Evolutionary conservation across 1,140 invertebrate species (phyloP).

Genomic region (Drosophila watanabei): DNA sequence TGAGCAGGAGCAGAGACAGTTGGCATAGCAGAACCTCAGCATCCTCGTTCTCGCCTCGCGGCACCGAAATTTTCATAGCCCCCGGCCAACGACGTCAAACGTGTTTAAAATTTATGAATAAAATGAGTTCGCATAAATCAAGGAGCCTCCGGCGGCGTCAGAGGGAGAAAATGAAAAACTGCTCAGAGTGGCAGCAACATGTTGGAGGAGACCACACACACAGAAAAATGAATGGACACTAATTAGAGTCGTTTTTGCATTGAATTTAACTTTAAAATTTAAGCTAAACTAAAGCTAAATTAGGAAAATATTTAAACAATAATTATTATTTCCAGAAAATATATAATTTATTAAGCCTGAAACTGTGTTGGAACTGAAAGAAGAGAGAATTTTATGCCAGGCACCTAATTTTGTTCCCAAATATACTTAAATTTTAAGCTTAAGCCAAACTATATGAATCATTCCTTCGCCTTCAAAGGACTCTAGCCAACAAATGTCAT

Average conservation of each 20-base stretch:
- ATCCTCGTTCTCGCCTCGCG: neutral
- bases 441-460: neutral
- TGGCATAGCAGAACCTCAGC: conserved; percentile 10
- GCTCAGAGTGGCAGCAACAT: conserved; percentile 42
- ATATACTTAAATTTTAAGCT: neutral
- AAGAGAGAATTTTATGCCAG: neutral
- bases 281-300: too few relatives aligned
- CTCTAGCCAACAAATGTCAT: neutral
- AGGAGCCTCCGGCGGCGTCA: conserved; percentile 30
- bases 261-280: neutral
- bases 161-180: conserved; percentile 64
- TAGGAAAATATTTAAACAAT: too few relatives aligned
- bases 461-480: neutral
- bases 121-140: conserved; percentile 81
- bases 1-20: conserved; percentile 18
- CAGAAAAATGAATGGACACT: conserved; percentile 9
- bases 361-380: neutral
- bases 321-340: too few relatives aligned
- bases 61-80: conserved; percentile 25
- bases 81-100: conserved; percentile 40
- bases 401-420: neutral
- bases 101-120: conserved; percentile 82
- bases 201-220: conserved; percentile 11
- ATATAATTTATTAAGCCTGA: neutral
- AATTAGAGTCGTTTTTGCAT: neutral